phyloP scores from a whole-genome alignment of 2,797 vertebrate genomes.

The Halcyon badia region DNA sequence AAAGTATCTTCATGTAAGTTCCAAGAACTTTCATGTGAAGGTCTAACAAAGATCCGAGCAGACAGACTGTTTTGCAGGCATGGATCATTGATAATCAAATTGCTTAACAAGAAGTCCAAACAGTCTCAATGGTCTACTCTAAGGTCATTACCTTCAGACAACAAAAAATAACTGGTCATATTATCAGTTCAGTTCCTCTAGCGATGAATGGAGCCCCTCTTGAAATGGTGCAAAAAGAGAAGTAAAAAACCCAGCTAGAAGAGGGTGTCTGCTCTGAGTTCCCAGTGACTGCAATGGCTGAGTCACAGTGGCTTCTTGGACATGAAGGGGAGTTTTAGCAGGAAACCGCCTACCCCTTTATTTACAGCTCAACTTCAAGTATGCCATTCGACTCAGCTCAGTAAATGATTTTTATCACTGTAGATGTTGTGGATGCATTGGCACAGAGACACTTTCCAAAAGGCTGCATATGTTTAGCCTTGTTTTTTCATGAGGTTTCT shows the following conservation, averaged over 20 bases:
- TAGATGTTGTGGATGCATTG: slow-evolving; percentile 25
- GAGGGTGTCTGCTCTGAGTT: slow-evolving; percentile 35
- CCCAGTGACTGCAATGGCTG: slow-evolving; percentile 51
- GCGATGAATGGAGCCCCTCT: slow-evolving; percentile 31
- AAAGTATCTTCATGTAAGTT: background rate
- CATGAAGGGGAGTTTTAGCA: slow-evolving; percentile 70
- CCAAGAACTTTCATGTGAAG: background rate
- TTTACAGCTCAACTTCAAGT: slow-evolving; percentile 59
- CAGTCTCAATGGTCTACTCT: background rate
- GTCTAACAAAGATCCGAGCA: background rate
- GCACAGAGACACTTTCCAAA: slow-evolving; percentile 44
- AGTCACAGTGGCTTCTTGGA: slow-evolving; percentile 66
- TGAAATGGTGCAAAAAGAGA: slow-evolving; percentile 42
- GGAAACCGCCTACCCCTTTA: slow-evolving; percentile 71
- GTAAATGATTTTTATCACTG: slow-evolving; percentile 62
- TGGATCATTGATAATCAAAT: background rate
- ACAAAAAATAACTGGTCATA: background rate
- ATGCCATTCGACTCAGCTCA: slow-evolving; percentile 43
- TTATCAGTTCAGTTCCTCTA: background rate
- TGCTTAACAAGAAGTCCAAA: background rate
- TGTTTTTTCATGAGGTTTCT: slow-evolving; percentile 19
- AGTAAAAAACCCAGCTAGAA: slow-evolving; percentile 46
- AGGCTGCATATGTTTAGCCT: background rate
- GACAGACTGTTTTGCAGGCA: background rate
- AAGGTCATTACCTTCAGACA: background rate